These are phyloP conservation scores for Calypte anna DNA, from an alignment of 2,113 vertebrate species.

Conservation along the genomic window DNA sequence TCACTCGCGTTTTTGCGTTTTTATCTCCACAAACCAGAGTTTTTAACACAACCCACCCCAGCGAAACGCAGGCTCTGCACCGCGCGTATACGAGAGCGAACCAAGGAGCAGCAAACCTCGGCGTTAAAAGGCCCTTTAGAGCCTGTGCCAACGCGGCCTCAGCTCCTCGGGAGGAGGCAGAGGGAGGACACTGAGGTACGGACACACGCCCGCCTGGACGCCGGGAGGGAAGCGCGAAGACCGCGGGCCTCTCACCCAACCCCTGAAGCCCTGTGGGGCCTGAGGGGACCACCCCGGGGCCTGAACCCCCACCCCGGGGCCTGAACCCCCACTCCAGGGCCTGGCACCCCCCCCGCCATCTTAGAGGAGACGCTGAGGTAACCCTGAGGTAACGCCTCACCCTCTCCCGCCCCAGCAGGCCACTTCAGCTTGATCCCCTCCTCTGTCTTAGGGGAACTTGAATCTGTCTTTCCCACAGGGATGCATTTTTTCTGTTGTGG, in stretches of 20 bases:
- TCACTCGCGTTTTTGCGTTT: no score
- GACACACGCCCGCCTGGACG: accelerated
- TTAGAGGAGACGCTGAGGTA: accelerated
- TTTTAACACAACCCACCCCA: accelerated
- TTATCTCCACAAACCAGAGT: not conserved
- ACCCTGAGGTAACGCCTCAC: accelerated
- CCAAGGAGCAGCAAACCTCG: accelerated
- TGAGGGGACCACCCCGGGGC: not conserved
- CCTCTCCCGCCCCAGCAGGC: accelerated
- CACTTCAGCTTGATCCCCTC: not conserved
- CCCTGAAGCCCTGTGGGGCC: accelerated
- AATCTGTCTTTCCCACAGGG: not conserved
- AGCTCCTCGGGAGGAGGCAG: not conserved
- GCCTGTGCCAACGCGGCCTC: accelerated
- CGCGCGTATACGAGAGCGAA: accelerated
- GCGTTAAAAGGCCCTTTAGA: no score
- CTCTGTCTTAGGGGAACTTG: not conserved
- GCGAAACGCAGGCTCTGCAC: accelerated
- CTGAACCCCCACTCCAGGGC: no score
- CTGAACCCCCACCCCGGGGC: no score
- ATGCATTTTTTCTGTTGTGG: accelerated
- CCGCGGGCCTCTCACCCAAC: accelerated
- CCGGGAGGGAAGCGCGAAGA: accelerated
- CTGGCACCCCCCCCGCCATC: not conserved
- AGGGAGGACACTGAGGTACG: accelerated